These are phyloP conservation scores for Cyrtorhinus lividipennis DNA, from an alignment of 1,140 invertebrate species.

Conservation along the genomic window DNA sequence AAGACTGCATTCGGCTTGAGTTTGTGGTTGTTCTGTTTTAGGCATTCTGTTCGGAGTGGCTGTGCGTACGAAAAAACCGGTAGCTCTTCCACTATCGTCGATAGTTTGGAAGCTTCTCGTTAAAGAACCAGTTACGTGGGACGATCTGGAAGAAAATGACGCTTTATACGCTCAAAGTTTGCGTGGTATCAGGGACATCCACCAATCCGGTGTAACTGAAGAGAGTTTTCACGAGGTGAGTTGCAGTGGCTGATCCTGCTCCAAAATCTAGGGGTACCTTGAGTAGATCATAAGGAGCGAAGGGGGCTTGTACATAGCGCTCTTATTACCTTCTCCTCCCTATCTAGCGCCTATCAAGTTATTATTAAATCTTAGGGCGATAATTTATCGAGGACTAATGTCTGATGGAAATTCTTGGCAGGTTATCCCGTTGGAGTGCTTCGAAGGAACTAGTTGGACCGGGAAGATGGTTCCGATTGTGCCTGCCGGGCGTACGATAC, in stretches of 20 bases:
- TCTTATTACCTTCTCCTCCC: too few relatives aligned
- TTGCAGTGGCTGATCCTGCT: too few relatives aligned
- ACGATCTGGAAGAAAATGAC: slow-evolving; percentile 51
- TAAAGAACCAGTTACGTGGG: slow-evolving; percentile 40
- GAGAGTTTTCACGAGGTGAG: slow-evolving; percentile 48
- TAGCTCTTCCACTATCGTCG: slow-evolving; percentile 46
- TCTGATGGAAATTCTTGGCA: slow-evolving; percentile 25
- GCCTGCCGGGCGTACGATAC: slow-evolving; percentile 41
- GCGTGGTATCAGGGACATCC: slow-evolving; percentile 41
- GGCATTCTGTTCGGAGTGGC: slow-evolving; percentile 44
- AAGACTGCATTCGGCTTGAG: too few relatives aligned
- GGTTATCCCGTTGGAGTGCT: slow-evolving; percentile 48
- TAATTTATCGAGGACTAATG: too few relatives aligned
- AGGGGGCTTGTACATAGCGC: too few relatives aligned
- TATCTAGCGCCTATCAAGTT: too few relatives aligned
- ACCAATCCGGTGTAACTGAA: slow-evolving; percentile 41
- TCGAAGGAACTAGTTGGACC: slow-evolving; percentile 47
- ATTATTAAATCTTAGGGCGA: too few relatives aligned
- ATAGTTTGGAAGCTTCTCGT: slow-evolving; percentile 50
- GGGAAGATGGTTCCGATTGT: slow-evolving; percentile 44
- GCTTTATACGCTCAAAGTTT: slow-evolving; percentile 45
- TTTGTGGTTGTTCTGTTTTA: slow-evolving; percentile 26
- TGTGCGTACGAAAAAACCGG: slow-evolving; percentile 42
- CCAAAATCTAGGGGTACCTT: too few relatives aligned
- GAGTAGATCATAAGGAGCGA: too few relatives aligned